phyloP scores from a whole-genome alignment of 1,140 invertebrate species.

The Bicyclus anynana region DNA sequence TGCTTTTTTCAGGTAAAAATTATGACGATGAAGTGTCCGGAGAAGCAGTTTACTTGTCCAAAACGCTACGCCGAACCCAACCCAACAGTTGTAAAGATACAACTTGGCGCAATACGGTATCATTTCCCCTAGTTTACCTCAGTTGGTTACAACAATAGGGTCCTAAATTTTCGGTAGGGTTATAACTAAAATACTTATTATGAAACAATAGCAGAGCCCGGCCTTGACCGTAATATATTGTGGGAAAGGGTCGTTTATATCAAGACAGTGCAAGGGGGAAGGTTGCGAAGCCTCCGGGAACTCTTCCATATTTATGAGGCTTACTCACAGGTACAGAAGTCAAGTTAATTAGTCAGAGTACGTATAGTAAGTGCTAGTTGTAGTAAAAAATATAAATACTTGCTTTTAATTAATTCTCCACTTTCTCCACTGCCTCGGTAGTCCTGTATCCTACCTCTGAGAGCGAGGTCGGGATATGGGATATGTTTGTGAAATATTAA shows the following conservation, averaged over 20 bases:
- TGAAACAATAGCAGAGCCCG: constrained; percentile 1
- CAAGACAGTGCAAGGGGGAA: not conserved
- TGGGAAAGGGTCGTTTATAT: constrained; percentile 6
- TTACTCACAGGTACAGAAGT: constrained; percentile 3
- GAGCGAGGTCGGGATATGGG: too few species aligned
- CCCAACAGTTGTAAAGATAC: too few species aligned
- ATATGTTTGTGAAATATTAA: too few species aligned
- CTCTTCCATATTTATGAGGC: constrained; percentile 5
- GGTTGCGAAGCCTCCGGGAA: not conserved
- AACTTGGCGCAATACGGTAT: not conserved
- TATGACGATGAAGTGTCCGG: too few species aligned
- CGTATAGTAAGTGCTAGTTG: not conserved
- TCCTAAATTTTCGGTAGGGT: not conserved
- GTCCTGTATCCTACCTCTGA: too few species aligned
- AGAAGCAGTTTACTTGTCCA: too few species aligned
- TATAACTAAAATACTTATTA: constrained; percentile 4
- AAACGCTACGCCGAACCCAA: too few species aligned
- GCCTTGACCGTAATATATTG: constrained; percentile 6
- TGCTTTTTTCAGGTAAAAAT: too few species aligned
- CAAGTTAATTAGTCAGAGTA: not conserved
- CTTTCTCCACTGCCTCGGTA: too few species aligned
- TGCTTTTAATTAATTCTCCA: too few species aligned
- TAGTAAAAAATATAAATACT: not conserved
- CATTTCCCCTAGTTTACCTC: not conserved
- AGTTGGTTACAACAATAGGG: not conserved